phyloP scores from a whole-genome alignment of 2,113 vertebrate genomes.

The Rhinolophus sinicus region DNA sequence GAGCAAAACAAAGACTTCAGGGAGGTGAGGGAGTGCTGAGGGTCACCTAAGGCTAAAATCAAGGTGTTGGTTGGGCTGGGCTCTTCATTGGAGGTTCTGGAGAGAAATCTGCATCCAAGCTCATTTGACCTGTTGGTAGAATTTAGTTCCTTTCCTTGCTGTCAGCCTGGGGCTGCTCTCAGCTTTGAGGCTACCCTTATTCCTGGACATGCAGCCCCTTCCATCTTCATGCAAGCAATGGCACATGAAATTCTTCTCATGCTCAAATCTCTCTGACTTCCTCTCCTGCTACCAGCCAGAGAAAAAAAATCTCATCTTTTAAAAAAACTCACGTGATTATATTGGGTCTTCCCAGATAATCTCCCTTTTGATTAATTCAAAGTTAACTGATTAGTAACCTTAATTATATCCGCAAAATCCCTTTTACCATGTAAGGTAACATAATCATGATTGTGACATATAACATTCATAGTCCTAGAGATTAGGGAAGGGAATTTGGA shows the following conservation, averaged over 20 bases:
- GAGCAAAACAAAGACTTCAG: background rate
- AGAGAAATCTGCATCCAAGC: background rate
- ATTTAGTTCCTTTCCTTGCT: background rate
- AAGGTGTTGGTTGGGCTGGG: background rate
- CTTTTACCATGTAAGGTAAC: background rate
- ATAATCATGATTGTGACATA: background rate
- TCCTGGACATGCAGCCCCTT: background rate
- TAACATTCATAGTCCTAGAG: background rate
- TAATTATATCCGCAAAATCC: slow-evolving; percentile 1
- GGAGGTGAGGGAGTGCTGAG: background rate
- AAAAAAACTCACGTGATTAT: background rate
- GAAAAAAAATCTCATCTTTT: background rate
- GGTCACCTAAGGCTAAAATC: background rate
- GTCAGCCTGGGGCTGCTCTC: background rate
- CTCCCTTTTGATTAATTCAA: slow-evolving; percentile 1
- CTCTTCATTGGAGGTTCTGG: background rate
- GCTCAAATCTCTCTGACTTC: background rate
- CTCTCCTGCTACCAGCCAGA: background rate
- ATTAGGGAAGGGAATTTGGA: background rate
- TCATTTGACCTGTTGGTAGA: background rate
- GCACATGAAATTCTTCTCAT: background rate
- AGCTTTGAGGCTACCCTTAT: background rate
- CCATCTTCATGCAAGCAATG: background rate
- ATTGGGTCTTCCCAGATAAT: background rate
- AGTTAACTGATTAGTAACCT: background rate